Conservation (phyloP, 2,797 vertebrate species). For the Adelosebastes latens region DNA sequence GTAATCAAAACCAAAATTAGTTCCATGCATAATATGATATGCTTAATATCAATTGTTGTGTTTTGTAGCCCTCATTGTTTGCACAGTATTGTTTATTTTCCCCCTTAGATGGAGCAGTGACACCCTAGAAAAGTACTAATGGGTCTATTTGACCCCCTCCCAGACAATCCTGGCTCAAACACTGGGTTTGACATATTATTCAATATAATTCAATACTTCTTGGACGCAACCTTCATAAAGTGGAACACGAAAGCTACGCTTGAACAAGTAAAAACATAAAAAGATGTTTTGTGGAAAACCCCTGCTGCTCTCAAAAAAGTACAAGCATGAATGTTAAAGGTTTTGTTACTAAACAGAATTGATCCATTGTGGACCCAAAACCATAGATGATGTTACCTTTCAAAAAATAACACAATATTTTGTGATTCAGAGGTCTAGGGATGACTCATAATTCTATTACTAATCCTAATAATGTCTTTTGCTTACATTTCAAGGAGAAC, state of each 20-base stretch:
- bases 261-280: conserved; percentile 2
- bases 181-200: background rate
- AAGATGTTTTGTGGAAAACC: conserved; percentile 3
- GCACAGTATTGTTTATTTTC: background rate
- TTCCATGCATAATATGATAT: background rate
- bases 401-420: background rate
- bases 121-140: background rate
- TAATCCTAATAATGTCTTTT: background rate
- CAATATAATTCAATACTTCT: background rate
- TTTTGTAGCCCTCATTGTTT: background rate
- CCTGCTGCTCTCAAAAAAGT: background rate
- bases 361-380: background rate
- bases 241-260: background rate
- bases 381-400: background rate
- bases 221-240: background rate
- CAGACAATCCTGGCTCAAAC: background rate
- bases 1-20: background rate
- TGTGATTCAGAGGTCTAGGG: background rate
- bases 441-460: background rate
- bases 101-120: background rate
- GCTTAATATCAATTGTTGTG: background rate
- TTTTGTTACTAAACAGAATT: background rate
- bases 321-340: background rate
- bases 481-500: background rate
- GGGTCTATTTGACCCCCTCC: background rate